Conservation (phyloP, 2,113 vertebrate genomes). For the Mixornis gularis region DNA sequence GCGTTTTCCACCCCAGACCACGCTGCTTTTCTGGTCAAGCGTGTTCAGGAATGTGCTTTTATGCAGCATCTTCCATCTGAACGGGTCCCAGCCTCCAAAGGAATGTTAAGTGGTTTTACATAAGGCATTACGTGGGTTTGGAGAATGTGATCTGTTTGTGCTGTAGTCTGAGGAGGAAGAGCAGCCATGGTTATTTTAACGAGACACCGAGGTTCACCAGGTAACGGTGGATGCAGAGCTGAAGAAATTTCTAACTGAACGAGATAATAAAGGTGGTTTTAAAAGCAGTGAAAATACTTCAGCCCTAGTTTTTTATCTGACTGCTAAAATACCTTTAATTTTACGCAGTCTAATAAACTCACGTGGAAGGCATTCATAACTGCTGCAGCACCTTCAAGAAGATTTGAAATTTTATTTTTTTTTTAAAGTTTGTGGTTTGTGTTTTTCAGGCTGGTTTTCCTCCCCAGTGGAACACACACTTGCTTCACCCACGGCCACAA, state of each 20-base stretch:
- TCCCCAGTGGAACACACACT: neutral
- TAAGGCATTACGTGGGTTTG: constrained; percentile 42
- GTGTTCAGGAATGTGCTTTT: constrained; percentile 37
- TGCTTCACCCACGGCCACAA: rapidly evolving
- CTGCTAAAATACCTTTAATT: neutral
- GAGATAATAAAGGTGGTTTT: neutral
- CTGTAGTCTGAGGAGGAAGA: constrained; percentile 10
- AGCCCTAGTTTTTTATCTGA: neutral
- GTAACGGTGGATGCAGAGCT: neutral
- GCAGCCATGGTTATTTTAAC: neutral
- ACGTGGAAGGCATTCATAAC: neutral
- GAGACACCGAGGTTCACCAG: neutral
- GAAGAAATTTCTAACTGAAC: neutral
- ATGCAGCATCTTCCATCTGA: constrained; percentile 41
- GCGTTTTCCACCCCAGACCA: neutral
- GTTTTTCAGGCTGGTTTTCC: neutral
- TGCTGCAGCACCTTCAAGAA: neutral
- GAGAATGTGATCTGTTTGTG: constrained; percentile 41
- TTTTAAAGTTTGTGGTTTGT: neutral
- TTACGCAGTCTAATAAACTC: neutral
- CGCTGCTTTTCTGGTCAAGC: neutral
- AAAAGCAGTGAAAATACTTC: neutral
- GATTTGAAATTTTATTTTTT: neutral
- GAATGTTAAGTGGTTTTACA: constrained; percentile 59
- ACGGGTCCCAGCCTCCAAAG: constrained; percentile 34